Percentiles rank a stretch among this genome's conserved stretches.
Evolutionary conservation across 2,113 vertebrate genomes (phyloP).

Genomic region (Zootoca vivipara): DNA sequence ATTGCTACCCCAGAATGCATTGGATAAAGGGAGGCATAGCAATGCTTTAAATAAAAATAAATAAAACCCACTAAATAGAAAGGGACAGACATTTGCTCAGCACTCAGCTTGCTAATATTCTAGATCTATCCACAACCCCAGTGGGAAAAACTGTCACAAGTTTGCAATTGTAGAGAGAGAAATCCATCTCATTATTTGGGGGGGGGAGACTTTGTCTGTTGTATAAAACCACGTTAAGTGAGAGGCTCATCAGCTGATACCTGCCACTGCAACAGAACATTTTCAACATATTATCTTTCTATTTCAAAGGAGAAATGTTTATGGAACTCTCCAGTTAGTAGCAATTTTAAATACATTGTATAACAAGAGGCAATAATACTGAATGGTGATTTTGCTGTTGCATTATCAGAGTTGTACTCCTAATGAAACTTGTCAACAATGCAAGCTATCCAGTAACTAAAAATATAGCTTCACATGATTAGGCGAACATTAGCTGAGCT

Average conservation of each 20-base stretch:
- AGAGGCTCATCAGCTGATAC: not conserved
- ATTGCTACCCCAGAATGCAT: not conserved
- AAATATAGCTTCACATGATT: constrained; percentile 16
- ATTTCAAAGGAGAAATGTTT: not conserved
- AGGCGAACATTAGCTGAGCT: constrained; percentile 24
- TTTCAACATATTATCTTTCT: not conserved
- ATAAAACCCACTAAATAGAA: not conserved
- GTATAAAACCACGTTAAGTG: not conserved
- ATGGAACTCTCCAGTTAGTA: not conserved
- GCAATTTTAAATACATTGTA: constrained; percentile 24
- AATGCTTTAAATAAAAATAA: not conserved
- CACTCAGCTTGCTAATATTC: no score
- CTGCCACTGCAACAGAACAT: not conserved
- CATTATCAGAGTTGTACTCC: constrained; percentile 37
- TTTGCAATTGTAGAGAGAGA: no score
- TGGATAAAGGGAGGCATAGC: not conserved
- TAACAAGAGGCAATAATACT: constrained; percentile 34
- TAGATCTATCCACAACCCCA: not conserved
- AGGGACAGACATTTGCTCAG: not conserved
- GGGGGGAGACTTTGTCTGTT: not conserved
- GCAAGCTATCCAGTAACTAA: no score
- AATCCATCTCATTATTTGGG: not conserved
- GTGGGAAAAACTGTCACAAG: not conserved
- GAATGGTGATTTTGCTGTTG: constrained; percentile 14
- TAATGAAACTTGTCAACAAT: not conserved